These are phyloP conservation scores for Drosophila novamexicana DNA, from an alignment of 1,140 invertebrate species.

Conservation along the genomic window DNA sequence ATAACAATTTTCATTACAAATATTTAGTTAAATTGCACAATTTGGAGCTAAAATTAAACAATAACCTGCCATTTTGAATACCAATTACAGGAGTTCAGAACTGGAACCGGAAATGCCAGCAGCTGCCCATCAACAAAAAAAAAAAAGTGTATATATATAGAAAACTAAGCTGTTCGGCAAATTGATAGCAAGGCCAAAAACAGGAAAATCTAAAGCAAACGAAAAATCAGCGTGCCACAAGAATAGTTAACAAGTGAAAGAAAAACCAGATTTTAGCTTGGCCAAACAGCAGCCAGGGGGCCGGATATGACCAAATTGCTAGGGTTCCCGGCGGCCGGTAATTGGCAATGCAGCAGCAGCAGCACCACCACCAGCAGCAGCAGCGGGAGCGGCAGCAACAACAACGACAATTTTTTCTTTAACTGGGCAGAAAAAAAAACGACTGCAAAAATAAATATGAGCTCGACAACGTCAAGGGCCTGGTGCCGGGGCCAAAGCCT, in stretches of 20 bases:
- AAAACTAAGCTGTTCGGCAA: constrained; percentile 17
- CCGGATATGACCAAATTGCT: constrained; percentile 82
- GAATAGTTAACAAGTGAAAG: constrained; percentile 56
- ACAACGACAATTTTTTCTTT: constrained; percentile 62
- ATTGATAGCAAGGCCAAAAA: constrained; percentile 49
- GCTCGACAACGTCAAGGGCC: constrained; percentile 44
- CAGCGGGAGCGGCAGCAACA: constrained; percentile 16
- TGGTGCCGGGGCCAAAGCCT: constrained; percentile 32
- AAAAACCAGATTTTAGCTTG: constrained; percentile 73
- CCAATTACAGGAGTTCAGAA: constrained; percentile 17
- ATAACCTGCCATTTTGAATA: constrained; percentile 39
- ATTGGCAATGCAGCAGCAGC: constrained; percentile 72
- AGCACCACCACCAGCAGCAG: constrained; percentile 16
- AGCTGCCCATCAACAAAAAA: constrained; percentile 17
- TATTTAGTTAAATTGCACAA: constrained; percentile 47
- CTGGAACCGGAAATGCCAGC: background rate
- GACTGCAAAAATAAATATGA: constrained; percentile 72
- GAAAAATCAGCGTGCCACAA: constrained; percentile 62
- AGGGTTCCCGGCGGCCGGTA: constrained; percentile 75
- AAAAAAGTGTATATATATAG: background rate
- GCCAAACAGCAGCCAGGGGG: constrained; percentile 71
- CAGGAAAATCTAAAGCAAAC: constrained; percentile 57
- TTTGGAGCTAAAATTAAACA: constrained; percentile 37
- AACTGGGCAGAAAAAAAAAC: constrained; percentile 35
- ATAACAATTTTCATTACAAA: constrained; percentile 50